Evolutionary conservation across 2,888 invertebrate genomes (phyloP), one percentile per base, ranked within the genome.

Genomic region (Elegia similella): DNA sequence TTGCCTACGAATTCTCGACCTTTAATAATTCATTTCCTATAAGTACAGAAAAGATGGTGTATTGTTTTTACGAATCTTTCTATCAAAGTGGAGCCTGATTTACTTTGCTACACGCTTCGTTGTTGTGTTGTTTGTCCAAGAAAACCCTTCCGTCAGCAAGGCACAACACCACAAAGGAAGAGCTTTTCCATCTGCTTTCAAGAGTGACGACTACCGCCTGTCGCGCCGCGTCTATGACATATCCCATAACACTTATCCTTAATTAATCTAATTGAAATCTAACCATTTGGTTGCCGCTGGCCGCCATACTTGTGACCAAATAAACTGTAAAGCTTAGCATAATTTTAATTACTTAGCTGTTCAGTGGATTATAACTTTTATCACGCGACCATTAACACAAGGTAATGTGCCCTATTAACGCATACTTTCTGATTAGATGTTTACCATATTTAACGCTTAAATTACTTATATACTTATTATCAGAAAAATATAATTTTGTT

Each of bases 221-320:
- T 38, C 10, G 17, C 38, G 46, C 29, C 54, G 50, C 16, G 30
- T 16, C 15, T 46, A 12, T 34, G 12, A 38, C 38, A 38, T 38
- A 38, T 38, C 38, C 12, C 10, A 34, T 34, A 17, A 50, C 34
- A 34, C 34, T 50, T 6, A 34, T 23, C 66, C 72, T 78, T 82
- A 80, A 86, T 86, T 85, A 82, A 80, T 82, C 72, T 82, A 86
- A 87, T 86, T 82, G 78, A 82, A 78, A 83, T 76, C 75, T 70
- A 71, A 70, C 66, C 70, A 62, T 62, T 63, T 60, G 66, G 65
- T 61, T 61, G 59, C 68, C 64, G 68, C 68, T 68, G 42, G 46
- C 7, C 23, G n/a, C 23, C 47, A 29, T 44, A 23, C 67, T 69
- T 69, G 64, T 68, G 5, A 16, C 32, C 12, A 34, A 54, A 44